Evolutionary conservation across 2,797 vertebrate species (phyloP), one percentile per base, ranked within the genome.

Genomic region (Scomberomorus guttatus): DNA sequence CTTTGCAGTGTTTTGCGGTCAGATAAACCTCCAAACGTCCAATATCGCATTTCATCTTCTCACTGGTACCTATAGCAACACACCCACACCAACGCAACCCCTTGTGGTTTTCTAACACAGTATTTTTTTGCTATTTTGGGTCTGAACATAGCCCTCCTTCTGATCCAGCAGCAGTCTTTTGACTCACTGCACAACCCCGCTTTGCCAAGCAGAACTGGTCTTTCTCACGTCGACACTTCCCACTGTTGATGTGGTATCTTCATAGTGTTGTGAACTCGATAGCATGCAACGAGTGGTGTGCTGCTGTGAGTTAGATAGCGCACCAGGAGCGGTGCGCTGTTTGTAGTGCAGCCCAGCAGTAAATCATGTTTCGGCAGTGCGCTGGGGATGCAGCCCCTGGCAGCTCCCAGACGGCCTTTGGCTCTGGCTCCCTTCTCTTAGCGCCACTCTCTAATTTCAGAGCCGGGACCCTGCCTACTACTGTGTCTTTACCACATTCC

Each of bases 381-480:
- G 91, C 86, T 85, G 79, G 88, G 89, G 92, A 93, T 87, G 91
- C 90, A 92, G 92, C 87, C 89, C 81, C 84, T 92, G 93, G 92
- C 91, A 92, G 91, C 89, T 91, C 91, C 85, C 92, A 93, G 92
- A 91, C 87, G 85, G 86, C 88, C 91, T 87, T 83, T 91, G 90
- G 91, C 89, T 93, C 90, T 84, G 89, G 85, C 89, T 92, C 90
- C 86, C 78, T 90, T 91, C 90, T 90, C 90, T 91, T 89, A 92
- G 91, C 91, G 87, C 91, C 91, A 92, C 93, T 92, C 94, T 94
- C 85, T 94, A 94, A 94, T 94, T 94, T 94, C 90, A 90, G 92
- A 85, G 88, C 87, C 82, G 84, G 91, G 90, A 91, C 91, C 87
- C 91, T 90, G 93, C 92, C 91, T 89, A 87, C 92, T 90, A 90